Percentiles rank a stretch among this genome's conserved stretches.
These are phyloP conservation scores for Pogonognathellus flavescens DNA, from an alignment of 1,140 invertebrate genomes.

Conservation along the genomic window DNA sequence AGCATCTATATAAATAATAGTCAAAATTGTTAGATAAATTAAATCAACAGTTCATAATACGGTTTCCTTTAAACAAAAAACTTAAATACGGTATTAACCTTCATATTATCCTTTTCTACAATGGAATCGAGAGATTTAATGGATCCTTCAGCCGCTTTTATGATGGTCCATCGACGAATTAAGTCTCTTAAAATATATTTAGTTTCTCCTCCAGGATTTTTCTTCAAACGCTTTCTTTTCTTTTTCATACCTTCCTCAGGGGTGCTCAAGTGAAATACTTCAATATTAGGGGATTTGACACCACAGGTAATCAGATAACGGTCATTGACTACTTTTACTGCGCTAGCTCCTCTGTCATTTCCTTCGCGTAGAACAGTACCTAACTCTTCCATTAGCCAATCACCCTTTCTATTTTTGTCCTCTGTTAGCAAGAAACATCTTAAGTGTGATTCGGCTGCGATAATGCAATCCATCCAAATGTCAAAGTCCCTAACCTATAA, in stretches of 20 bases:
- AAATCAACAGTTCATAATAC: no score
- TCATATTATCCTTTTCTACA: slow-evolving; percentile 54
- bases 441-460: slow-evolving; percentile 60
- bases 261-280: slow-evolving; percentile 85
- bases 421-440: slow-evolving; percentile 53
- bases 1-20: slow-evolving; percentile 58
- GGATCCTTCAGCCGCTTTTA: slow-evolving; percentile 61
- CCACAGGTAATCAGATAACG: slow-evolving; percentile 52
- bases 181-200: slow-evolving; percentile 60
- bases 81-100: slow-evolving; percentile 34
- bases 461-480: slow-evolving; percentile 61
- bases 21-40: neutral
- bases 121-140: slow-evolving; percentile 62
- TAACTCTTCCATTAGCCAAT: slow-evolving; percentile 58
- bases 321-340: slow-evolving; percentile 52
- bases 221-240: slow-evolving; percentile 82
- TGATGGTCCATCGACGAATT: slow-evolving; percentile 48
- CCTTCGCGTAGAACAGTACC: slow-evolving; percentile 59
- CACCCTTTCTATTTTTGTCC: neutral
- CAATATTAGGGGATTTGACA: slow-evolving; percentile 72
- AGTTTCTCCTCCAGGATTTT: slow-evolving; percentile 71
- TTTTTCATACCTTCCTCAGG: slow-evolving; percentile 80
- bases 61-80: neutral
- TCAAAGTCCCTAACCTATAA: slow-evolving; percentile 61
- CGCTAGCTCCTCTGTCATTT: slow-evolving; percentile 48